Base-by-base conservation (phyloP, 2,797 vertebrate species). In the Coilia nasus region DNA sequence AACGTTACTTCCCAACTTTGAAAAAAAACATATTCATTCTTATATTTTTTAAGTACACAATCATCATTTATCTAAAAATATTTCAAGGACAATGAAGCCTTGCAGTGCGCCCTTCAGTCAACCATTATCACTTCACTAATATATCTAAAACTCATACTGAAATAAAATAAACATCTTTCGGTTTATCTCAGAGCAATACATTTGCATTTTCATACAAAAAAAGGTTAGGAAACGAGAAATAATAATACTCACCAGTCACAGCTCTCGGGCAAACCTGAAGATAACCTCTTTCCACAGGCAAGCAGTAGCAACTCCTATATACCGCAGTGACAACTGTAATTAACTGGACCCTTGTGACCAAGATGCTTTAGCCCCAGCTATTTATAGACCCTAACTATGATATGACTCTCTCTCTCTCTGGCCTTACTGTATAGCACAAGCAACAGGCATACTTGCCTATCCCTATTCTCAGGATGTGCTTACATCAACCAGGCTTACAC, bases 261-360 rank as follows among this genome's bases (percentile, higher is more conserved):
- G 84, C 56, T 54, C 54, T 41, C 59, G 23, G 81, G 47, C 57
- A 83, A 89, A 86, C 85, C 62, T 83, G 62, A 85, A 83, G 71
- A 64, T 60, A 83, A 64, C 84, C 84, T 87, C 83, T 85, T 82
- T 35, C 28, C 47, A 28, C 71, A 71, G 75, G 57, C 81, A 50
- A 83, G 57, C 46, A 80, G 78, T 62, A 41, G 64, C 85, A 82
- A 50, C 86, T 88, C 67, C 67, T 87, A 81, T 89, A 87, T 89
- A 88, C 85, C 21, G 19, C 75, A 82, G 78, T 89, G 89, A 87
- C 84, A 85, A 82, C 83, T 87, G 82, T 90, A 91, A 88, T 87
- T 90, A 86, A 89, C 86, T 87, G 83, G 82, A 56, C 82, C 85
- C 81, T n/a, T 87, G 87, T 88, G 87, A 90, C 80, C 71, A 56